Evolutionary conservation across 2,113 vertebrate species (phyloP), one percentile per base, ranked within the genome.

Genomic region (Collichthys lucidus): DNA sequence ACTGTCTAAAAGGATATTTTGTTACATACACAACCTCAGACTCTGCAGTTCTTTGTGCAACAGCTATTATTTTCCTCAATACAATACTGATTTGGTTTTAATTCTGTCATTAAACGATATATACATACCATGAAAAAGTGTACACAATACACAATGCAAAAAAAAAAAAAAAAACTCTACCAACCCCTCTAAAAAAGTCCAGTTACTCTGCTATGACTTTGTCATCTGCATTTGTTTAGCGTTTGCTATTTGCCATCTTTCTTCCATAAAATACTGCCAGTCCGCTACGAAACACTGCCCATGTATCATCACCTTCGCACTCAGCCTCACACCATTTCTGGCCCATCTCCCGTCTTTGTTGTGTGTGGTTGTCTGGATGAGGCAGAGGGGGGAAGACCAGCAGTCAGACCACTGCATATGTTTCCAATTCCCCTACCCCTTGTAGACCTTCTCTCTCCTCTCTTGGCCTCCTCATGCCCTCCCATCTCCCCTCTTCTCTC

Each of bases 341-440:
- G 87, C 85, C 78, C 79, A 40, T 83, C 74, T 85, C 87, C 76
- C 50, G 74, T 87, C 92, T 92, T 90, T 94, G 92, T 93, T 91
- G 90, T 94, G 84, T 93, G 87, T 68, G 86, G 89, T 77, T 91
- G 89, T 90, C 86, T 92, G 86, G 67, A 84, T 87, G 82, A 89
- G 77, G 75, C 77, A 65, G 79, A 77, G 78, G 77, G 77, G 79
- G 90, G 83, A 84, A 87, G 91, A 89, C 79, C 89, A 79, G 89
- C 85, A 91, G 83, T 90, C 86, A 91, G 90, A 91, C 92, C 87
- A 88, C 84, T 79, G 87, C 93, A 94, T 79, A 50, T 93, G 91
- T 91, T 93, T 94, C 81, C 74, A 91, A 91, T 94, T 80, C 86
- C 80, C 75, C 71, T 64, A 1, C 82, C 75, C 71, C 67, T 1